Conservation (phyloP, 2,797 vertebrate species). For the Gadopsis marmoratus region DNA sequence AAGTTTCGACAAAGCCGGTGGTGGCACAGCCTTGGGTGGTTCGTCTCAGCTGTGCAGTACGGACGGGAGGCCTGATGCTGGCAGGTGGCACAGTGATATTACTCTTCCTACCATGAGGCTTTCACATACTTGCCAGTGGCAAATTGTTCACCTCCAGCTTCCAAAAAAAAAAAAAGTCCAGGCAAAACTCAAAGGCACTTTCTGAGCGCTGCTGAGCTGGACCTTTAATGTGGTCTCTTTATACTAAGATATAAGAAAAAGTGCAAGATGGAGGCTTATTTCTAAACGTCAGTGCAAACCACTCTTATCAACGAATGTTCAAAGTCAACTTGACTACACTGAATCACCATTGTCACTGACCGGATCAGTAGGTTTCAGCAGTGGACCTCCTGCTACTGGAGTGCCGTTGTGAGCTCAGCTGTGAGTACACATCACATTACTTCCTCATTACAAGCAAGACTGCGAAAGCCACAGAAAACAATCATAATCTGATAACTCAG, state of each 20-base stretch:
- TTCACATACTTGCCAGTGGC: conserved; percentile 30
- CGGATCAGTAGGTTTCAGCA: background rate
- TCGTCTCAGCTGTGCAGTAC: background rate
- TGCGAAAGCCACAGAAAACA: background rate
- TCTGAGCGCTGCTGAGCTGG: background rate
- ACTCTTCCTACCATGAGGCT: conserved; percentile 37
- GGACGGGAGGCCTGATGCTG: background rate
- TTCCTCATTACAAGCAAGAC: background rate
- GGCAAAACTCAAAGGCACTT: conserved; percentile 29
- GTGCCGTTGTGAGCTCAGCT: background rate
- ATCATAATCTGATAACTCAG: background rate
- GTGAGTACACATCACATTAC: background rate
- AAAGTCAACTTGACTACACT: background rate
- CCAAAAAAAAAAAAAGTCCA: conserved; percentile 37
- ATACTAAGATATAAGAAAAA: conserved; percentile 8
- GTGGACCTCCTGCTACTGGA: background rate
- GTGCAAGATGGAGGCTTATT: background rate
- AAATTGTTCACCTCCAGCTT: conserved; percentile 50
- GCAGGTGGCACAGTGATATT: conserved; percentile 32
- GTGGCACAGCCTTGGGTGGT: conserved; percentile 4
- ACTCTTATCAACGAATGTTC: background rate
- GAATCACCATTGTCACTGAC: background rate
- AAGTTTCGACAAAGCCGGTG: background rate
- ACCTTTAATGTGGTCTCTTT: conserved; percentile 6
- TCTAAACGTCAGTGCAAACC: background rate